Conservation (phyloP, 2,888 invertebrate genomes). For the Mesorhabditis sp. region DNA sequence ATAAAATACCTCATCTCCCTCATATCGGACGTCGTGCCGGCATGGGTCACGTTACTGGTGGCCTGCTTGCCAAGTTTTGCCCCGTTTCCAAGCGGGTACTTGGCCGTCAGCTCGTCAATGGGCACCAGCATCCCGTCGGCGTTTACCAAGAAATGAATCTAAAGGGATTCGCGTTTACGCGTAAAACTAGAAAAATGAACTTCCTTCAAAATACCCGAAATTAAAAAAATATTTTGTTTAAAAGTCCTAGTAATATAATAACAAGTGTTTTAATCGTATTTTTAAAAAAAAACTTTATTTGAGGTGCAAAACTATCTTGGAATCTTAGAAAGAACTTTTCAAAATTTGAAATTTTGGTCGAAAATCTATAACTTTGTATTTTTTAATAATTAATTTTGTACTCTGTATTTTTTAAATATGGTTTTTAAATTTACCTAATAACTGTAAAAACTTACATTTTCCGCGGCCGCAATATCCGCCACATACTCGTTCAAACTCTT, state of each 20-base stretch:
- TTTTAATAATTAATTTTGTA: no score
- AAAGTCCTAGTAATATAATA: no score
- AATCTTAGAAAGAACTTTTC: no score
- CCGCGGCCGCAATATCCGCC: conserved; percentile 50
- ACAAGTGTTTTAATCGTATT: no score
- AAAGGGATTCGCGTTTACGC: not conserved
- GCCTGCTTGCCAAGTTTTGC: conserved; percentile 16
- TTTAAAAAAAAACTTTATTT: no score
- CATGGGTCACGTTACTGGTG: conserved; percentile 31
- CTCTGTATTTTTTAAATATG: not conserved
- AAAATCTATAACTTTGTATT: no score
- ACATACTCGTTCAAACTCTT: conserved; percentile 54
- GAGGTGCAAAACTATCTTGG: no score
- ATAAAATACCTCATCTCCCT: not conserved
- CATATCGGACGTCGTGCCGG: not conserved
- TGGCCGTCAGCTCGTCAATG: conserved; percentile 9
- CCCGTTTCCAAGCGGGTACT: conserved; percentile 14
- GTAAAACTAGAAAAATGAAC: not conserved
- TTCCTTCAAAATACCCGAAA: not conserved
- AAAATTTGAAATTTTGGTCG: no score
- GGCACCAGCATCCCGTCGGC: conserved; percentile 10
- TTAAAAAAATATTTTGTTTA: no score
- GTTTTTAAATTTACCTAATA: not conserved
- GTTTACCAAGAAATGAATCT: conserved; percentile 16
- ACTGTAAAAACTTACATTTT: conserved; percentile 31